These are phyloP conservation scores for Mesocricetus auratus DNA, from an alignment of 2,113 vertebrate genomes.

Conservation along the genomic window DNA sequence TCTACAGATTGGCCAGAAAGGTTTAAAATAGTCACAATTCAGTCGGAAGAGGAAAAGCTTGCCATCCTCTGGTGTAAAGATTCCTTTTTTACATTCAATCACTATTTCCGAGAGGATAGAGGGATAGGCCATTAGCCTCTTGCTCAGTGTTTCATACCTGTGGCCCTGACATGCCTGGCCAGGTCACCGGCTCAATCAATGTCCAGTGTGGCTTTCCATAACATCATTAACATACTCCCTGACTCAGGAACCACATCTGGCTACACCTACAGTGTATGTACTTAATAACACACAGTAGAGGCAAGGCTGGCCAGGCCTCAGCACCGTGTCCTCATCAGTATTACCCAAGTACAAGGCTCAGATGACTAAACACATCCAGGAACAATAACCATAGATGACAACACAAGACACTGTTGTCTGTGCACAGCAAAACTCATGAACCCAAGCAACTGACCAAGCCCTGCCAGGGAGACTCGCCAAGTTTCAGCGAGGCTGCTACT, in stretches of 20 bases:
- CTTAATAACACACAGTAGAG: accelerated
- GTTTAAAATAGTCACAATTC: not conserved
- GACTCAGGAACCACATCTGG: not conserved
- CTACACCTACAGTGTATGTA: accelerated
- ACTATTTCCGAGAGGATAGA: not conserved
- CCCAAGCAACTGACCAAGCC: not conserved
- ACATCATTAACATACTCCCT: not conserved
- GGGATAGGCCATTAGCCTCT: not conserved
- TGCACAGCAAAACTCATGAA: no score
- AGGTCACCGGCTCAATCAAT: not conserved
- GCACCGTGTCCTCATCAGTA: not conserved
- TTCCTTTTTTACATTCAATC: no score
- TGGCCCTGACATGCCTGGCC: accelerated
- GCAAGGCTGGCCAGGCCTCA: not conserved
- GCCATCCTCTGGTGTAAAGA: not conserved
- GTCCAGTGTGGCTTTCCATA: not conserved
- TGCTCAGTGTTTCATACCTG: accelerated
- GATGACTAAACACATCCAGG: not conserved
- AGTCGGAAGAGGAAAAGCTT: not conserved
- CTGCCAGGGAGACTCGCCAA: not conserved
- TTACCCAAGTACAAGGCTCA: not conserved
- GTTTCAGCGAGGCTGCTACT: not conserved
- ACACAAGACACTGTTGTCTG: not conserved
- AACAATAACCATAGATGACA: accelerated
- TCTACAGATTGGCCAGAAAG: accelerated